phyloP scores from a whole-genome alignment of 2,113 vertebrate species.

The Nestor notabilis region DNA sequence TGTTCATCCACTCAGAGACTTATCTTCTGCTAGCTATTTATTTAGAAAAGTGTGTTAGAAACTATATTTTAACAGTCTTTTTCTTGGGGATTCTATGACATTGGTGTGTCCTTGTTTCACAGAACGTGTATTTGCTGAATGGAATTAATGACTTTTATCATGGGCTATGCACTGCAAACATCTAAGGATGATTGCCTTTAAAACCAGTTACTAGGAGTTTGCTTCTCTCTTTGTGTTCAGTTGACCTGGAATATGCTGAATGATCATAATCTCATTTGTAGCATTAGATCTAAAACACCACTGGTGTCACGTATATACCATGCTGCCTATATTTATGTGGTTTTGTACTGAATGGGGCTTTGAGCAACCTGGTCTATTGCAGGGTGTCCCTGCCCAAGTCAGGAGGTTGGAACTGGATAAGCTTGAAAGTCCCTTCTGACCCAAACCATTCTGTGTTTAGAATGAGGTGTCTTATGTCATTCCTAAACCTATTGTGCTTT shows the following conservation, averaged over 20 bases:
- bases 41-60: neutral
- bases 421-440: neutral
- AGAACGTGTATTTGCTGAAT: neutral
- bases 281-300: neutral
- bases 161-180: neutral
- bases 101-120: neutral
- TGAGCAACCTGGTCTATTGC: neutral
- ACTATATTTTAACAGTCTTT: neutral
- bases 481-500: neutral
- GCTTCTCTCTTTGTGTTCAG: neutral
- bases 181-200: neutral
- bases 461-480: neutral
- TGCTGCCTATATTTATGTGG: accelerated
- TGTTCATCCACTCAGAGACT: neutral
- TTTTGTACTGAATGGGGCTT: neutral
- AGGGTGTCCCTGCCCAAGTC: neutral
- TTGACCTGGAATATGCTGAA: neutral
- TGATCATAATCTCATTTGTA: neutral
- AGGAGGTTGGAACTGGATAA: neutral
- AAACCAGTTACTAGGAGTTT: neutral
- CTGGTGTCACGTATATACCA: neutral
- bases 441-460: neutral
- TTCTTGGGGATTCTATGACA: neutral
- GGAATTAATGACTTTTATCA: neutral
- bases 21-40: neutral